Conservation (phyloP, 1,140 invertebrate genomes). For the Drosophila sproati region DNA sequence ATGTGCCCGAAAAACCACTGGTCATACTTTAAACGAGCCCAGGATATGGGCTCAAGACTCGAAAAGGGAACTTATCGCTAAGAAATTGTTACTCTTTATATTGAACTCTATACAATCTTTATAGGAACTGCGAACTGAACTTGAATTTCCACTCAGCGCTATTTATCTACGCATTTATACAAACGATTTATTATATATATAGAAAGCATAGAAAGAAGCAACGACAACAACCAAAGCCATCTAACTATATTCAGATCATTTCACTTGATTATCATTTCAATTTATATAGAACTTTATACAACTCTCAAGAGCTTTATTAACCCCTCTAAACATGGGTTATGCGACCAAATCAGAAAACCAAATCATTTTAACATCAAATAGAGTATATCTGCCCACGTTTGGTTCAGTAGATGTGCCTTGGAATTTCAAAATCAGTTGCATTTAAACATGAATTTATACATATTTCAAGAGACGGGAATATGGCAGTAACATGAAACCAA, state of each 20-base stretch:
- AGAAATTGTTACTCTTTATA: not conserved
- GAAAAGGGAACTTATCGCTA: not conserved
- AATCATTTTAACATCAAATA: not conserved
- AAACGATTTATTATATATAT: conserved; percentile 28
- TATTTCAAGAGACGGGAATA: conserved; percentile 4
- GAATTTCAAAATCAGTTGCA: conserved; percentile 45
- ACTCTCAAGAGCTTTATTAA: conserved; percentile 56
- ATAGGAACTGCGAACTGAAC: conserved; percentile 71
- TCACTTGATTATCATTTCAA: not conserved
- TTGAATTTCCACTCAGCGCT: conserved; percentile 61
- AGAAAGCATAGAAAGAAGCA: conserved; percentile 19
- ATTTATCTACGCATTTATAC: conserved; percentile 58
- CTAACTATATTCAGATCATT: conserved; percentile 6
- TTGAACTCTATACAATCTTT: conserved; percentile 56
- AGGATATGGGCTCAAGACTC: not conserved
- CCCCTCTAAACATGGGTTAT: conserved; percentile 1
- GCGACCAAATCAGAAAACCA: conserved; percentile 2
- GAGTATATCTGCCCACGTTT: not conserved
- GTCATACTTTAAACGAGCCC: conserved; percentile 65
- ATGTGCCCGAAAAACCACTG: conserved; percentile 77
- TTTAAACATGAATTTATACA: conserved; percentile 46
- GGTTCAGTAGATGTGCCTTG: conserved; percentile 56
- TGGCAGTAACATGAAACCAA: conserved; percentile 33
- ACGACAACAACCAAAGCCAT: conserved; percentile 13
- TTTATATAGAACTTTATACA: conserved; percentile 4